phyloP scores from a whole-genome alignment of 2,113 vertebrate species.

The Apodemus sylvaticus region DNA sequence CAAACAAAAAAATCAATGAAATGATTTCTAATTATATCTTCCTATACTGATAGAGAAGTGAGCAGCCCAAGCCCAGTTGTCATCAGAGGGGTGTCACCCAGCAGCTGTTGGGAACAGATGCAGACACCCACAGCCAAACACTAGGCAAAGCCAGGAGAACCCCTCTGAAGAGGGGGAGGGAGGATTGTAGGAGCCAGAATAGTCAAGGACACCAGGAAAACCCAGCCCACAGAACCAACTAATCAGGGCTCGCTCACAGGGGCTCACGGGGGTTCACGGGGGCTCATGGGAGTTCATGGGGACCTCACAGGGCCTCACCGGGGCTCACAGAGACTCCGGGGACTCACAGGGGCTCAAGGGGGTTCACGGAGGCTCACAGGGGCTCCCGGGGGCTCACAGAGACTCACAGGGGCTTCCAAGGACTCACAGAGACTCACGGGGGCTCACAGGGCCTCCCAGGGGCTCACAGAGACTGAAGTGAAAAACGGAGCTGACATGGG shows the following conservation, averaged over 20 bases:
- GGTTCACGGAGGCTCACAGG: not conserved
- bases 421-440: no score
- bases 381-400: no score
- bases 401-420: no score
- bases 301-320: not conserved
- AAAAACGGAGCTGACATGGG: not conserved
- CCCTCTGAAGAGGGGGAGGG: not conserved
- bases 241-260: not conserved
- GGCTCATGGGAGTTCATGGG: no score
- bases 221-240: not conserved
- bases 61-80: not conserved
- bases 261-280: not conserved
- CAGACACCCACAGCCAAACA: not conserved
- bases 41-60: not conserved
- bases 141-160: not conserved
- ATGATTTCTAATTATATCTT: not conserved
- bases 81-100: not conserved
- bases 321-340: not conserved
- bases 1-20: not conserved
- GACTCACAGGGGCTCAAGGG: not conserved
- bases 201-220: not conserved
- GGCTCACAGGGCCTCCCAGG: not conserved
- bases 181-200: not conserved
- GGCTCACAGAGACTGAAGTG: not conserved
- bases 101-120: not conserved